A percentile compares a stretch with the other conserved stretches of the same genome.
Conservation (phyloP, 2,113 vertebrate species). For the Addax nasomaculatus region DNA sequence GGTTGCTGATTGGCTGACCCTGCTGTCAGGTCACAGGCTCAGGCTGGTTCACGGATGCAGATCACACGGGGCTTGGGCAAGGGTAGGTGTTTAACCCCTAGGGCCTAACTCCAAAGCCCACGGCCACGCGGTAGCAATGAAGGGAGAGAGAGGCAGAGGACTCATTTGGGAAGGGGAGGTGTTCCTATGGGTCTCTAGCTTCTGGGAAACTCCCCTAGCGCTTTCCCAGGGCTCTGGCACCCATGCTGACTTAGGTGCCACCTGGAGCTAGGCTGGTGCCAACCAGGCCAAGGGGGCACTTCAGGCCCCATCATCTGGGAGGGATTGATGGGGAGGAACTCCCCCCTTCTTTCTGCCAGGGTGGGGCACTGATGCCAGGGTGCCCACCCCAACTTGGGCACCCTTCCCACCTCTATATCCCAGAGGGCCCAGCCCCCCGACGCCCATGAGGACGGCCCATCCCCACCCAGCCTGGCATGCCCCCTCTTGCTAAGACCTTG, state of each 20-base stretch:
- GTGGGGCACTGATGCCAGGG: constrained; percentile 40
- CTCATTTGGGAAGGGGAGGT: not conserved
- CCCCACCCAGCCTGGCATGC: constrained; percentile 72
- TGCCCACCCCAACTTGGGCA: constrained; percentile 64
- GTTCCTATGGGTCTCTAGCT: not conserved
- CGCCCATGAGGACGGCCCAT: constrained; percentile 44
- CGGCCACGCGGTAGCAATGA: not conserved
- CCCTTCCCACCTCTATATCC: constrained; percentile 59
- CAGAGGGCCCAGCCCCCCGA: constrained; percentile 57
- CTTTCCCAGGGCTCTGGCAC: constrained; percentile 38
- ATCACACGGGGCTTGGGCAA: constrained; percentile 37
- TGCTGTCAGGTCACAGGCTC: constrained; percentile 64
- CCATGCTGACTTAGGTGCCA: constrained; percentile 34
- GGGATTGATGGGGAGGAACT: not conserved
- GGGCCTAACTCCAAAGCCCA: constrained; percentile 33
- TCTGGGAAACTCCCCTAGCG: constrained; percentile 59
- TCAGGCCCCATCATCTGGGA: constrained; percentile 27
- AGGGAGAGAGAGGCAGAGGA: not conserved
- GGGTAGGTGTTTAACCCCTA: constrained; percentile 66
- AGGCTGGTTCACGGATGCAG: constrained; percentile 25
- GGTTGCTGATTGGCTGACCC: constrained; percentile 61
- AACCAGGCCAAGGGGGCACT: constrained; percentile 64
- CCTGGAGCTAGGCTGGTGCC: constrained; percentile 56
- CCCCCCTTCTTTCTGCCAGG: constrained; percentile 13
- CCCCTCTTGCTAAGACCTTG: constrained; percentile 76